Percentiles rank a stretch among this genome's conserved stretches.
Evolutionary conservation across 2,113 vertebrate species (phyloP).

Genomic region (Regulus satrapa): DNA sequence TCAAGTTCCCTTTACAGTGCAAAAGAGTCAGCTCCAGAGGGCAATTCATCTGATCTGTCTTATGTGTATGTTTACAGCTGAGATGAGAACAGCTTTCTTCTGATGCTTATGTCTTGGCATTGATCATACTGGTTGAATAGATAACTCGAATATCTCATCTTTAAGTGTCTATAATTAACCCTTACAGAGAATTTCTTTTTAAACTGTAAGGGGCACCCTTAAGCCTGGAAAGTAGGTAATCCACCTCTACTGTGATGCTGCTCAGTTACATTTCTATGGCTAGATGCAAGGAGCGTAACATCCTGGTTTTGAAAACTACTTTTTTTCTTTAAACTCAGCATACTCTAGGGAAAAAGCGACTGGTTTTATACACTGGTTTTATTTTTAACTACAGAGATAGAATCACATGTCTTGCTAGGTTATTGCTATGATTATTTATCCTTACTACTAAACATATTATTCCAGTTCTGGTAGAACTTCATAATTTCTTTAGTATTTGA

Average conservation of each 20-base stretch:
- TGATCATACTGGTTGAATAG: background rate
- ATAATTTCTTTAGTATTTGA: background rate
- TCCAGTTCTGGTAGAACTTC: background rate
- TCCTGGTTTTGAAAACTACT: background rate
- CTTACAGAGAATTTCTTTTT: background rate
- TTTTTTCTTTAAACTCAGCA: background rate
- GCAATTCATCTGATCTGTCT: background rate
- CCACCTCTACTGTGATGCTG: background rate
- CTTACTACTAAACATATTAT: background rate
- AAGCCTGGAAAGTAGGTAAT: background rate
- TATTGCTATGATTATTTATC: background rate
- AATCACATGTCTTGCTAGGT: background rate
- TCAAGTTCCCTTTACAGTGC: background rate
- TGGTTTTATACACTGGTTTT: accelerated
- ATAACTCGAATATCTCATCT: background rate
- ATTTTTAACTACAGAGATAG: background rate
- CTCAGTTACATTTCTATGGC: background rate
- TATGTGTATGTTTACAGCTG: background rate
- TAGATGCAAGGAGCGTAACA: background rate
- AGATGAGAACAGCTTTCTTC: background rate
- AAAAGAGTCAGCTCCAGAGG: background rate
- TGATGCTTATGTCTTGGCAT: background rate
- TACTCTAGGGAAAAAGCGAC: background rate
- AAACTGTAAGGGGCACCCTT: background rate
- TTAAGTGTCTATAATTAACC: background rate